Percentiles rank a stretch among this genome's conserved stretches.
Evolutionary conservation across 2,113 vertebrate species (phyloP).

Genomic region (Athene noctua): DNA sequence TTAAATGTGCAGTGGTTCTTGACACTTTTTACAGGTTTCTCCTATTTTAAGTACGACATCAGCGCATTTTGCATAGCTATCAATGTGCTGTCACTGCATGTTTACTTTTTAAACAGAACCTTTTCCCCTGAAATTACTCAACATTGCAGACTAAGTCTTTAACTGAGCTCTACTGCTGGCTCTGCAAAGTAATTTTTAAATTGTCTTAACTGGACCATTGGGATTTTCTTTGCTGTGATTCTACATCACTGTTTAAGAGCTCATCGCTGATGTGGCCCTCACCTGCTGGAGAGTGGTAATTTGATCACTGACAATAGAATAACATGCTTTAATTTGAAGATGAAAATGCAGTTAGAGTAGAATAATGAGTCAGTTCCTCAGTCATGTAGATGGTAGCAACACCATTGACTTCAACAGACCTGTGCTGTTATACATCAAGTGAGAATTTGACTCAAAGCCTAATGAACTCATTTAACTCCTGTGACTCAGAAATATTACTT

Average conservation of each 20-base stretch:
- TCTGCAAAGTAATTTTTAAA: background rate
- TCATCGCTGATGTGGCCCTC: background rate
- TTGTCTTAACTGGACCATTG: background rate
- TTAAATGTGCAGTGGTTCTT: background rate
- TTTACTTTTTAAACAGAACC: background rate
- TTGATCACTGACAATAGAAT: background rate
- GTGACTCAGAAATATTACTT: background rate
- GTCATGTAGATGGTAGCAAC: background rate
- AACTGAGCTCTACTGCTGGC: background rate
- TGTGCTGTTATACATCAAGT: background rate
- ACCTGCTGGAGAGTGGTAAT: background rate
- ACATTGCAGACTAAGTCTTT: rapidly evolving
- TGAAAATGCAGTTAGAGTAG: background rate
- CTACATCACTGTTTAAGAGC: background rate
- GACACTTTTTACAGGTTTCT: background rate
- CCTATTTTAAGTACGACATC: background rate
- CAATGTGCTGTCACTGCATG: rapidly evolving
- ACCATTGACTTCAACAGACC: background rate
- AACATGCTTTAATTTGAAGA: background rate
- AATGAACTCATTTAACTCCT: conserved; percentile 2
- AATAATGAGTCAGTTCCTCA: background rate
- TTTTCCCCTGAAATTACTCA: background rate
- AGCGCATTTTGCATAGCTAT: background rate
- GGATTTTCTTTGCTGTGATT: background rate
- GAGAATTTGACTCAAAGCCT: background rate